A percentile compares a stretch with the other conserved stretches of the same genome.
These are phyloP conservation scores for Octodonta nipae DNA, from an alignment of 2,888 invertebrate genomes.

Conservation along the genomic window DNA sequence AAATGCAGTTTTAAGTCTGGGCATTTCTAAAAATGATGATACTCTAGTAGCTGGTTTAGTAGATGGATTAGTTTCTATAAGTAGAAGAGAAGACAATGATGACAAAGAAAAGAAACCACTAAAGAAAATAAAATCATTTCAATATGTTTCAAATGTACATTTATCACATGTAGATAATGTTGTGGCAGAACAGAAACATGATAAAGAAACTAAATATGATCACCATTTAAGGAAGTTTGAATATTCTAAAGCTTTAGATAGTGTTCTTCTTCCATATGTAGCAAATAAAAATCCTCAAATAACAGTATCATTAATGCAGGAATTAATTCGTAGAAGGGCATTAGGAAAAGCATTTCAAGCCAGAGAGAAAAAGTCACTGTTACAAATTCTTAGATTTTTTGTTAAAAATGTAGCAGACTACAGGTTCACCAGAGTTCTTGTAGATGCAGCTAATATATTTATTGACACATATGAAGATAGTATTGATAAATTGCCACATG, in stretches of 20 bases:
- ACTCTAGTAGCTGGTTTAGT: constrained; percentile 83
- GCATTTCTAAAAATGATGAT: constrained; percentile 60
- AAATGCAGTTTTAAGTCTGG: constrained; percentile 79
- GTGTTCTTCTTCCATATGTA: constrained; percentile 49
- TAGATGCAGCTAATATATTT: constrained; percentile 61
- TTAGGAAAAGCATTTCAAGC: constrained; percentile 63
- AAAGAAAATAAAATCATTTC: constrained; percentile 44
- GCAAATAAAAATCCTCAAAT: constrained; percentile 56
- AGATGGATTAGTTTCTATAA: constrained; percentile 80
- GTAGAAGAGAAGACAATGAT: constrained; percentile 51
- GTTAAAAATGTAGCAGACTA: constrained; percentile 54
- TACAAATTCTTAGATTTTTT: constrained; percentile 61
- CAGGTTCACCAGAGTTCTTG: constrained; percentile 58
- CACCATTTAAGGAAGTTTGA: constrained; percentile 63
- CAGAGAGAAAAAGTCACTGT: constrained; percentile 52
- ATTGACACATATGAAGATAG: constrained; percentile 60
- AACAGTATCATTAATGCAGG: constrained; percentile 70
- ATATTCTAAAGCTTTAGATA: constrained; percentile 65
- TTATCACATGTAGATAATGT: constrained; percentile 39
- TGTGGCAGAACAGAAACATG: constrained; percentile 34
- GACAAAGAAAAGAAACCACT: constrained; percentile 26
- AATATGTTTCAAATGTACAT: constrained; percentile 28
- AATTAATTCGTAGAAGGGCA: constrained; percentile 71
- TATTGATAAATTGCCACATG: constrained; percentile 48
- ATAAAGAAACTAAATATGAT: constrained; percentile 50